Evolutionary conservation across 2,888 invertebrate species (phyloP), one percentile per base, ranked within the genome.

Genomic region (Trichogramma dendrolimi): DNA sequence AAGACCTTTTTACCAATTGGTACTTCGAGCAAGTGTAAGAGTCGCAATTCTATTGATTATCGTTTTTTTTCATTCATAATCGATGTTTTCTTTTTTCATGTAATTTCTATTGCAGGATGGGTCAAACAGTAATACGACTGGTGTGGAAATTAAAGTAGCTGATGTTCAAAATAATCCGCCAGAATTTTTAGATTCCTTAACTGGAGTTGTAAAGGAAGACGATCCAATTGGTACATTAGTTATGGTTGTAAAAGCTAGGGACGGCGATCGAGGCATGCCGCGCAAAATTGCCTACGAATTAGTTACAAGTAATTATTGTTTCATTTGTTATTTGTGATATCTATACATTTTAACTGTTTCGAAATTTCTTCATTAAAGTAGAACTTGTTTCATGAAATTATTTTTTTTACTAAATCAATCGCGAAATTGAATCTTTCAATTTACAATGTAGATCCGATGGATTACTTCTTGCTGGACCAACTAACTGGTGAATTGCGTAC

Each of bases 131-230:
- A 87, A 88, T 0, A 85, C 86, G 8, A 87, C 90, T 0, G 86
- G 85, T 55, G 88, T 93, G 10, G 88, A 89, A 72, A 86, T 94
- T 40, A 87, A 88, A 67, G 89, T 95, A 0, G 84, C 86, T 64
- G 94, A 94, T 74, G 87, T 94, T 0, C 94, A 94, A 81, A 92
- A 94, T 77, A 89, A 87, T 1, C 91, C 94, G 0, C 94, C 94
- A 0, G 85, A 89, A 59, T 94, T 94, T 80, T 85, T 87, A 53
- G 92, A 92, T 0, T 86, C 92, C 0, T 81, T 93, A 59, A 88
- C 89, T 10, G 90, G 90, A 0, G 87, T 92, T 39, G 84, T 94
- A 43, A 83, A 85, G 39, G 94, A 94, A 76, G 91, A 93, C 72
- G 91, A 89, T 60, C 87, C 90, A 0, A 92, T 94, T 47, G 93